phyloP scores from a whole-genome alignment of 2,113 vertebrate species.

The Antigone vipio region DNA sequence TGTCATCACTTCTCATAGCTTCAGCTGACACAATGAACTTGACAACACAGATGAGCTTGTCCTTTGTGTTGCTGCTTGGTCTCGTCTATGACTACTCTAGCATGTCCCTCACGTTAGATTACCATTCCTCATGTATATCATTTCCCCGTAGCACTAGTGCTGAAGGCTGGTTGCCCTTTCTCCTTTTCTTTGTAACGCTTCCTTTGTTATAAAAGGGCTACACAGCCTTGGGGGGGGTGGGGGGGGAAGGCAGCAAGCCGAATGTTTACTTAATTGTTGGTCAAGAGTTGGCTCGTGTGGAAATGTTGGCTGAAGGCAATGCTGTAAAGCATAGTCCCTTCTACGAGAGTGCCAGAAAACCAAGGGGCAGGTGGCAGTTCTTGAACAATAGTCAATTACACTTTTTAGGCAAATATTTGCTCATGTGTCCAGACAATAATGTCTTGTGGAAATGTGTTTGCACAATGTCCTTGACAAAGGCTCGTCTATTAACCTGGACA shows the following conservation, averaged over 20 bases:
- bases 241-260: background rate
- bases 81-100: background rate
- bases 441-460: conserved; percentile 58
- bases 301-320: conserved; percentile 7
- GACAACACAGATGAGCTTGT: background rate
- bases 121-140: rapidly evolving
- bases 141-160: rapidly evolving
- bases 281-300: background rate
- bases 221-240: background rate
- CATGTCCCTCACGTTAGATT: background rate
- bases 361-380: conserved; percentile 36
- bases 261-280: conserved; percentile 47
- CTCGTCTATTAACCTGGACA: background rate
- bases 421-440: conserved; percentile 34
- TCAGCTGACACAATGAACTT: conserved; percentile 17
- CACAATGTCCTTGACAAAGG: conserved; percentile 42
- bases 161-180: background rate
- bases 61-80: background rate
- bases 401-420: conserved; percentile 43
- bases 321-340: background rate
- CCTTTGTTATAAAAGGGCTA: background rate
- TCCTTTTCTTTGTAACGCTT: background rate
- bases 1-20: conserved; percentile 3
- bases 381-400: conserved; percentile 34
- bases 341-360: conserved; percentile 2